These are phyloP conservation scores for Leptothorax acervorum DNA, from an alignment of 2,888 invertebrate species.

Conservation along the genomic window DNA sequence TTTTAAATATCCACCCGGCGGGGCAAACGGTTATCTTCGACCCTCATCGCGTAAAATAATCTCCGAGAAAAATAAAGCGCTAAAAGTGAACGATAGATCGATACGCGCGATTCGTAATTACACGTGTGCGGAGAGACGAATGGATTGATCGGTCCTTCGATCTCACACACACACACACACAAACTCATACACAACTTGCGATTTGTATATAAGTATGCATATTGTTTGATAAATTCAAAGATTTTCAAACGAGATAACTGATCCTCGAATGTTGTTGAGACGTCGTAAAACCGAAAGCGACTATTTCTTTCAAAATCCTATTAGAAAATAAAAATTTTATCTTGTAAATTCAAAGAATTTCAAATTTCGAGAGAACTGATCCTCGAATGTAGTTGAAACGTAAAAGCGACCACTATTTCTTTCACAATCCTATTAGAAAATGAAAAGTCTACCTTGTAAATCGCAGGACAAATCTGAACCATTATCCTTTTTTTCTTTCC, in stretches of 20 bases:
- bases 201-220: not conserved
- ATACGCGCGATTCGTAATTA: no score
- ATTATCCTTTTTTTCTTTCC: not conserved
- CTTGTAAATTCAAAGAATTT: not conserved
- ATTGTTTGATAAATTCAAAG: not conserved
- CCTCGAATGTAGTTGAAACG: not conserved
- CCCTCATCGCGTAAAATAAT: not conserved
- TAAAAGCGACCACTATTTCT: not conserved
- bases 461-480: not conserved
- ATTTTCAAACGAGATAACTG: not conserved
- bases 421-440: not conserved
- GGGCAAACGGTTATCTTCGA: not conserved
- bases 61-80: not conserved
- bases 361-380: not conserved
- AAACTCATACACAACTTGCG: no score
- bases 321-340: not conserved
- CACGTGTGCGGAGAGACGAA: no score
- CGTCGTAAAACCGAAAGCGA: not conserved
- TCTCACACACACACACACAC: no score
- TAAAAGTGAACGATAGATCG: not conserved
- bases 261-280: not conserved
- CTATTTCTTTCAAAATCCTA: not conserved
- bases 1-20: constrained; percentile 20
- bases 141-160: no score
- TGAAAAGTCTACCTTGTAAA: not conserved